Evolutionary conservation across 2,888 invertebrate genomes (phyloP).

Genomic region (Gymnoscelis rufifasciata): DNA sequence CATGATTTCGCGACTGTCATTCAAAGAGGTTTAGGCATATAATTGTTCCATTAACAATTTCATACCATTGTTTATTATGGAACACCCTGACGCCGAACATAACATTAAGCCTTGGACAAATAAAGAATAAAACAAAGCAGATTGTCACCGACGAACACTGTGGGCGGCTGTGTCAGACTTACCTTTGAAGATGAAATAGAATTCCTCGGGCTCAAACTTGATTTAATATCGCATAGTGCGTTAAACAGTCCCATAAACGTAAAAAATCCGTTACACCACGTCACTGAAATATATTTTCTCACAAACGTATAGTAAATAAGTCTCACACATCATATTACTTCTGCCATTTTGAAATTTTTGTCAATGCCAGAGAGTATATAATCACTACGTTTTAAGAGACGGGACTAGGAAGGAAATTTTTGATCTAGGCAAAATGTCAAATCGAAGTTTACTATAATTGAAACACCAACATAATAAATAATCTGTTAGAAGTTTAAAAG

Average conservation of each 20-base stretch:
- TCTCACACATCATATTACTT: slow-evolving; percentile 37
- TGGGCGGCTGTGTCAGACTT: slow-evolving; percentile 62
- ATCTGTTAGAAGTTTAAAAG: too few relatives aligned
- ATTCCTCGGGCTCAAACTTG: slow-evolving; percentile 3
- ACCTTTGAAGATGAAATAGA: slow-evolving; percentile 41
- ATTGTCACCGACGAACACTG: slow-evolving; percentile 44
- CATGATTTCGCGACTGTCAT: slow-evolving; percentile 35
- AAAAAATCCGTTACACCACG: slow-evolving; percentile 62
- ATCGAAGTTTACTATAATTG: too few relatives aligned
- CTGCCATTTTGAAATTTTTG: slow-evolving; percentile 66
- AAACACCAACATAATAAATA: too few relatives aligned
- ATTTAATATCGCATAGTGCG: slow-evolving; percentile 7
- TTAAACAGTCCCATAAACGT: slow-evolving; percentile 38
- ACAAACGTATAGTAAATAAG: slow-evolving; percentile 48
- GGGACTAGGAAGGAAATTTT: too few relatives aligned
- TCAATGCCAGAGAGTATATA: too few relatives aligned
- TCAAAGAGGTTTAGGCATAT: slow-evolving; percentile 20
- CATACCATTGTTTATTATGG: background rate
- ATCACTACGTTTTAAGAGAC: too few relatives aligned
- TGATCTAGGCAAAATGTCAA: too few relatives aligned
- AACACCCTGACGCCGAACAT: slow-evolving; percentile 22
- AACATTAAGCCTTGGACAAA: slow-evolving; percentile 35
- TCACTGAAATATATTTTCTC: slow-evolving; percentile 55
- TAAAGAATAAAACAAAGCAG: slow-evolving; percentile 55
- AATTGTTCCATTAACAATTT: slow-evolving; percentile 16